Evolutionary conservation across 2,797 vertebrate species (phyloP), one percentile per base, ranked within the genome.

Genomic region (Ctenopoma multispine): DNA sequence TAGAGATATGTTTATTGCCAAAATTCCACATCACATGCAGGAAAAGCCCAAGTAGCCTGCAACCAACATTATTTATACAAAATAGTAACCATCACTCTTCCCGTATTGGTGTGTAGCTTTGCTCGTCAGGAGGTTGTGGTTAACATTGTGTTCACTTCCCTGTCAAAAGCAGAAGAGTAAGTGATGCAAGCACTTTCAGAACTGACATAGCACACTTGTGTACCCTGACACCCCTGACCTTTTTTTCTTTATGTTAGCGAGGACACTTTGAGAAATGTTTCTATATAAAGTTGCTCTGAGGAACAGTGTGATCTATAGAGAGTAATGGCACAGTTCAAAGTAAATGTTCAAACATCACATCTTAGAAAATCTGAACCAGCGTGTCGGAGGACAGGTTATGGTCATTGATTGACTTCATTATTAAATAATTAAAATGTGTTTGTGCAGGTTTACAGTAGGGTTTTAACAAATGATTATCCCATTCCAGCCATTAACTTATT

Each of bases 131-230:
- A 51, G 66, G 18, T 65, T 79, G 71, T 38, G 76, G 66, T 74
- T 4, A 81, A 70, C 34, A 17, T 10, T 71, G 8, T 62, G 24
- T 58, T 85, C 61, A 76, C 71, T 91, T 88, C 84, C 82, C 65
- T 34, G 9, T 76, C 21, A 23, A 13, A 10, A 73, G 85, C 63
- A 85, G 86, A 89, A 88, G 82, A 47, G 63, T 15, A 55, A 46
- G 44, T 67, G 59, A 75, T 58, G 27, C 50, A 59, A 75, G 20
- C 5, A 38, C 51, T 69, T 73, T 79, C 47, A 4, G 40, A 18
- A 27, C 12, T 0, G 1, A 43, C 11, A n/a, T 17, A 47, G 17
- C 1, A 13, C 21, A 51, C 7, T n/a, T 61, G 5, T 64, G 48
- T 29, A n/a, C 54, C 3, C n/a, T 6, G 7, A 40, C 20, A 63